Evolutionary conservation across 2,797 vertebrate species (phyloP).

Genomic region (Megalops cyprinoides): DNA sequence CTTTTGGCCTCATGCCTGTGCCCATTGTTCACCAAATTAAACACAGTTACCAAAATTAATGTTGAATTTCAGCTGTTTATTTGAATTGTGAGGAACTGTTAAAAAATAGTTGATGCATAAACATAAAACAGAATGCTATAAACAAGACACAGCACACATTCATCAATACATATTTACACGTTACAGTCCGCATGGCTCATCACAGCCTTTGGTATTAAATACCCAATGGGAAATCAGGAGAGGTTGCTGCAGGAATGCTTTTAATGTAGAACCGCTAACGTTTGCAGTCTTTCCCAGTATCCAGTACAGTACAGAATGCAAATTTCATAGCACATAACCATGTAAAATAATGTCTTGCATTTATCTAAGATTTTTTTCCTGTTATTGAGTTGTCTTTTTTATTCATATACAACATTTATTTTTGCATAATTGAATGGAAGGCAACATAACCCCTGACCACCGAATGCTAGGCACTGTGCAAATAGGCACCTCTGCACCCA

Average conservation of each 20-base stretch:
- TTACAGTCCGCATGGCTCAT: conserved; percentile 60
- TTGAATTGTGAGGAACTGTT: conserved; percentile 66
- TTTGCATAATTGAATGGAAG: conserved; percentile 74
- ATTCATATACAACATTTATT: conserved; percentile 39
- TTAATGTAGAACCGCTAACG: conserved; percentile 55
- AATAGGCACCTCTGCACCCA: conserved; percentile 88
- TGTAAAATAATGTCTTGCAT: conserved; percentile 56
- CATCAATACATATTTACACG: conserved; percentile 67
- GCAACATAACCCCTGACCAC: conserved; percentile 62
- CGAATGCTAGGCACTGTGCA: conserved; percentile 76
- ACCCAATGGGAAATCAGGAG: conserved; percentile 53
- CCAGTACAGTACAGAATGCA: conserved; percentile 48
- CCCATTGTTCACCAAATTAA: not conserved
- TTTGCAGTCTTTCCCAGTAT: conserved; percentile 33
- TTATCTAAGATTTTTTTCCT: conserved; percentile 34
- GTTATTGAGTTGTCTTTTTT: conserved; percentile 38
- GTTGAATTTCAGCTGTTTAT: conserved; percentile 51
- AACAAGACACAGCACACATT: conserved; percentile 57
- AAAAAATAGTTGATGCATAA: conserved; percentile 71
- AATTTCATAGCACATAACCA: conserved; percentile 40
- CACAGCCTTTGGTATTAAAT: conserved; percentile 68
- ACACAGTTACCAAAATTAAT: not conserved
- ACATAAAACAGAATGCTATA: conserved; percentile 64
- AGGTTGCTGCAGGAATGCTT: conserved; percentile 49
- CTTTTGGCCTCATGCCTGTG: not conserved